A percentile compares a stretch with the other conserved stretches of the same genome.
phyloP scores from a whole-genome alignment of 1,140 invertebrate species.

The Oryzaephilus surinamensis region DNA sequence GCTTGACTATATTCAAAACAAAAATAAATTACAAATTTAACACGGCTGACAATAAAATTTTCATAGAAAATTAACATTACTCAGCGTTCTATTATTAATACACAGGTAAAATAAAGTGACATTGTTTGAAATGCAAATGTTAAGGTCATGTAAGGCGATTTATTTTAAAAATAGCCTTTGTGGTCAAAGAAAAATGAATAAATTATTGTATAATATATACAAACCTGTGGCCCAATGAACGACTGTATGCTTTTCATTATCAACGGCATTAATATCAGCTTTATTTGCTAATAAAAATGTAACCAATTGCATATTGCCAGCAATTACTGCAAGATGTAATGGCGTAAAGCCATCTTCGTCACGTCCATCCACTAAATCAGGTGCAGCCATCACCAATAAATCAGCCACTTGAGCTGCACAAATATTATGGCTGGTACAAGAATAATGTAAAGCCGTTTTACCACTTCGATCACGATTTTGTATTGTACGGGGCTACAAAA shows the following conservation, averaged over 20 bases:
- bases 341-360: conserved; percentile 92
- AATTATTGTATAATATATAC: too few relatives aligned
- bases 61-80: too few relatives aligned
- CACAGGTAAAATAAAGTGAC: too few relatives aligned
- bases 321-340: conserved; percentile 85
- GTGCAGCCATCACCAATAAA: conserved; percentile 61
- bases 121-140: too few relatives aligned
- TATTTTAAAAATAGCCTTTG: too few relatives aligned
- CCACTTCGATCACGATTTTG: conserved; percentile 66
- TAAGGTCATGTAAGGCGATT: too few relatives aligned
- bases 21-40: too few relatives aligned
- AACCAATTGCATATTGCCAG: conserved; percentile 74
- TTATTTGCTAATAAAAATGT: conserved; percentile 68
- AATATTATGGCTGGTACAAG: conserved; percentile 47
- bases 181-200: too few relatives aligned
- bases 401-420: conserved; percentile 47
- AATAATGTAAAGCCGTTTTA: conserved; percentile 87
- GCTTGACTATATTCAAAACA: too few relatives aligned
- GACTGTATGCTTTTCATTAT: conserved; percentile 91
- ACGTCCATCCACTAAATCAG: conserved; percentile 63
- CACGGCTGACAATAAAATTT: too few relatives aligned
- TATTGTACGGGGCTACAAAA: conserved; percentile 47
- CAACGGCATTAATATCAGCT: conserved; percentile 78
- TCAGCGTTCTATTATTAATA: too few relatives aligned
- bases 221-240: conserved; percentile 96